Percentiles rank a stretch among this genome's conserved stretches.
Conservation (phyloP, 2,113 vertebrate genomes). For the Craseonycteris thonglongyai region DNA sequence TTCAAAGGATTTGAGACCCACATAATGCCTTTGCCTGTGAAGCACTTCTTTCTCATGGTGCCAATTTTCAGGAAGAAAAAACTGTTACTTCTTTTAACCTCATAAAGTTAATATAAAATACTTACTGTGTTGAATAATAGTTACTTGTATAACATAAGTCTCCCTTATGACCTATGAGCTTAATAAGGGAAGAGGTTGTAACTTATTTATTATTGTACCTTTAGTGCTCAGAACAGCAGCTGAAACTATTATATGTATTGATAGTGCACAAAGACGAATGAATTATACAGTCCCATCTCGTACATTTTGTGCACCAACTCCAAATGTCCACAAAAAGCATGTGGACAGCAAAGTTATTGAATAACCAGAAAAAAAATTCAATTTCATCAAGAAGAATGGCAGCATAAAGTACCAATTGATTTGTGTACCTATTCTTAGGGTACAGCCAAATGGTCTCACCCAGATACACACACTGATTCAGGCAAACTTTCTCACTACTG, state of each 20-base stretch:
- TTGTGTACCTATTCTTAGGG: not conserved
- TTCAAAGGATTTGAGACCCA: not conserved
- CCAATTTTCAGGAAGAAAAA: constrained; percentile 12
- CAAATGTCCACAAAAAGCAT: not conserved
- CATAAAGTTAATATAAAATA: not conserved
- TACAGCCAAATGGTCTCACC: not conserved
- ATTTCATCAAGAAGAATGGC: not conserved
- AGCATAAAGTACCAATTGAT: not conserved
- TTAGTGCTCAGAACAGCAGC: not conserved
- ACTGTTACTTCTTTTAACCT: not conserved
- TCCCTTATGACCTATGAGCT: not conserved
- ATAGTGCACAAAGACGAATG: not conserved
- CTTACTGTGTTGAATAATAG: not conserved
- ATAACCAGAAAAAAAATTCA: not conserved
- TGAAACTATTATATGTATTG: not conserved
- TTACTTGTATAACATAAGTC: not conserved
- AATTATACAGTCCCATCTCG: not conserved
- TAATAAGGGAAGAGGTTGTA: not conserved
- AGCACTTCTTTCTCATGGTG: not conserved
- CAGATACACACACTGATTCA: not conserved
- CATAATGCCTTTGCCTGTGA: not conserved
- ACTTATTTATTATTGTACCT: not conserved
- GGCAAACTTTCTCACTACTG: not conserved
- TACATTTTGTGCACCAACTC: not conserved
- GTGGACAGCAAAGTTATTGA: not conserved